Conservation (phyloP, 92 coral and sea anemone species). For the Epizoanthus illoricatus region DNA sequence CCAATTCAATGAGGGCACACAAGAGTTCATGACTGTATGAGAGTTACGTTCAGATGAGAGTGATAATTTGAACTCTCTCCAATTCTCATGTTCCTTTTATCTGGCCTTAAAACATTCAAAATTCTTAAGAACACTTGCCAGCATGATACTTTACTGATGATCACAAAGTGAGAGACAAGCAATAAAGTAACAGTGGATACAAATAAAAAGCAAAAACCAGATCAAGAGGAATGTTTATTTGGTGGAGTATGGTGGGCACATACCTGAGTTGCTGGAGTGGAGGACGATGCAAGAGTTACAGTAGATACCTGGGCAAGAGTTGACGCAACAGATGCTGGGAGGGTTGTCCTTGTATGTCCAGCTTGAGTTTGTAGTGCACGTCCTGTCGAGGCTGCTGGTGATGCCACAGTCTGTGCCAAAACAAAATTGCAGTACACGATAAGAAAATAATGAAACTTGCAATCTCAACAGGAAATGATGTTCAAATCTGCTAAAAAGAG, state of each 20-base stretch:
- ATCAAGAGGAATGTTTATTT: neutral
- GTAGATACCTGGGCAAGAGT: conserved; percentile 51
- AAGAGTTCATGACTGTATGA: no score
- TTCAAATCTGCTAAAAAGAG: neutral
- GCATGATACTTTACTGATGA: no score
- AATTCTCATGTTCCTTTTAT: no score
- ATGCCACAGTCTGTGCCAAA: conserved; percentile 46
- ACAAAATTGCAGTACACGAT: neutral
- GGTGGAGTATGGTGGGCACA: neutral
- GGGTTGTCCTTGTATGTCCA: conserved; percentile 48
- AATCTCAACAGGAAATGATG: neutral
- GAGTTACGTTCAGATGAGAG: no score
- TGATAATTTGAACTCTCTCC: no score
- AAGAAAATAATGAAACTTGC: neutral
- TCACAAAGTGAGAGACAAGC: no score
- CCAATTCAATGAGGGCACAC: no score
- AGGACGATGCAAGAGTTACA: conserved; percentile 39
- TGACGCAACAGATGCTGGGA: conserved; percentile 43
- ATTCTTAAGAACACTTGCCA: no score
- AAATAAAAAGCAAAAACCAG: no score
- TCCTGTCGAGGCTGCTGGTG: conserved; percentile 45
- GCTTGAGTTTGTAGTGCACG: conserved; percentile 56
- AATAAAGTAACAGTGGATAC: no score
- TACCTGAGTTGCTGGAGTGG: conserved; percentile 57
- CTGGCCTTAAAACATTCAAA: no score